phyloP scores from a whole-genome alignment of 2,113 vertebrate genomes.

The Pseudorasbora parva region DNA sequence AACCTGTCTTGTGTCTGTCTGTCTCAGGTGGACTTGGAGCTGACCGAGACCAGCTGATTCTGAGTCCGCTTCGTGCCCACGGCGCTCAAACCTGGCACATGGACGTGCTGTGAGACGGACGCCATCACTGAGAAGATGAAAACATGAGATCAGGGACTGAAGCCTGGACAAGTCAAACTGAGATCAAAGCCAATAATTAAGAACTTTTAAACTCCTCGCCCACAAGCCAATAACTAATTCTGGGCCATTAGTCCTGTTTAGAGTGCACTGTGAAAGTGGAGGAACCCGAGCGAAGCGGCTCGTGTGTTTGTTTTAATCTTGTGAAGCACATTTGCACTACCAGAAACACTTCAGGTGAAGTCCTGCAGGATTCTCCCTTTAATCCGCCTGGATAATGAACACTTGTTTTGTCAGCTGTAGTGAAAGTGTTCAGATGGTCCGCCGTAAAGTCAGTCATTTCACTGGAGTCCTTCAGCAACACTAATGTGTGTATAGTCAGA shows the following conservation, averaged over 20 bases:
- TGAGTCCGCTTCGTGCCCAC: conserved; percentile 47
- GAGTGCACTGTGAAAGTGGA: not conserved
- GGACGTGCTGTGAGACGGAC: conserved; percentile 53
- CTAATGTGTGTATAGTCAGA: not conserved
- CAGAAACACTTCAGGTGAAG: conserved; percentile 38
- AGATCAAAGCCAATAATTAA: not conserved
- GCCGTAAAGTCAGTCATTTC: conserved; percentile 52
- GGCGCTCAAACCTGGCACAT: conserved; percentile 61
- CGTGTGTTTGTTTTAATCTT: conserved; percentile 15
- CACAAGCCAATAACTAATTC: not conserved
- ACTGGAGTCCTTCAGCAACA: conserved; percentile 57
- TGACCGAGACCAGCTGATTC: conserved; percentile 60
- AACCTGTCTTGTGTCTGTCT: not conserved
- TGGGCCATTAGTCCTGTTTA: not conserved
- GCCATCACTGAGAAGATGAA: not conserved
- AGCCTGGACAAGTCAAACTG: too few relatives aligned
- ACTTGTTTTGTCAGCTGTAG: not conserved
- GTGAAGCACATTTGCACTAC: conserved; percentile 64
- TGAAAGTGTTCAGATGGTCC: conserved; percentile 3
- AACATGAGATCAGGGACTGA: not conserved
- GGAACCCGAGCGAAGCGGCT: not conserved
- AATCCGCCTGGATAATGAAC: not conserved
- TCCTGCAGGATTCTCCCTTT: conserved; percentile 33
- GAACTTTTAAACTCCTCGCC: not conserved
- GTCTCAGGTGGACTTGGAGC: conserved; percentile 57